phyloP scores from a whole-genome alignment of 2,888 invertebrate genomes.

The Nemoura dubitans region DNA sequence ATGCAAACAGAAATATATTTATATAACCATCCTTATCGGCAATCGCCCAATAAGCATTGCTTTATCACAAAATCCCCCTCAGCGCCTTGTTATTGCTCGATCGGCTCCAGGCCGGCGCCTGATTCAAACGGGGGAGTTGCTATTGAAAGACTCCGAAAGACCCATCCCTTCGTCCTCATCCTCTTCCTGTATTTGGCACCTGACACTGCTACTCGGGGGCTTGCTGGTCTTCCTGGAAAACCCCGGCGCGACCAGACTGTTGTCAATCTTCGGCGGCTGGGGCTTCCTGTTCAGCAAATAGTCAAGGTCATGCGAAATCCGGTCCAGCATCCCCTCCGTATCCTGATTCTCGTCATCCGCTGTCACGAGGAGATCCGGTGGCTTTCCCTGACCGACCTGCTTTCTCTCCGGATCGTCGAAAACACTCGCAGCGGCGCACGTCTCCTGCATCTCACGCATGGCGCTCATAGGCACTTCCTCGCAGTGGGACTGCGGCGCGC shows the following conservation, averaged over 20 bases:
- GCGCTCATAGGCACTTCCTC: background rate
- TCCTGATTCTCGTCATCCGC: slow-evolving; percentile 48
- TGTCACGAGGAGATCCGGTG: slow-evolving; percentile 24
- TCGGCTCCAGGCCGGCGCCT: background rate
- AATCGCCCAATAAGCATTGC: too few species aligned
- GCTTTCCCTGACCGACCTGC: slow-evolving; percentile 56
- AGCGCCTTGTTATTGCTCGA: background rate
- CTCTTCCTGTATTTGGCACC: slow-evolving; percentile 49
- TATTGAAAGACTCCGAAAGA: slow-evolving; percentile 34
- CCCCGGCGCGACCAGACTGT: slow-evolving; percentile 30
- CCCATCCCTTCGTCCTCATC: slow-evolving; percentile 46
- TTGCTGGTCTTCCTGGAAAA: slow-evolving; percentile 47
- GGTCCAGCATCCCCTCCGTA: slow-evolving; percentile 70
- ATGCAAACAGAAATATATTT: too few species aligned
- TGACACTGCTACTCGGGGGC: slow-evolving; percentile 44
- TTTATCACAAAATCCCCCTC: too few species aligned
- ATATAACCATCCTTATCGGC: too few species aligned
- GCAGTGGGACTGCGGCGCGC: background rate
- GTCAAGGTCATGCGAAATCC: slow-evolving; percentile 84
- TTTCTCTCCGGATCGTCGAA: slow-evolving; percentile 54
- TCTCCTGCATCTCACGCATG: background rate
- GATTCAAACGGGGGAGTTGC: slow-evolving; percentile 22
- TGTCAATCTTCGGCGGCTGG: slow-evolving; percentile 39
- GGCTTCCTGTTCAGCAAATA: slow-evolving; percentile 77
- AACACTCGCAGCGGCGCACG: slow-evolving; percentile 7